Evolutionary conservation across 2,888 invertebrate genomes (phyloP), one percentile per base, ranked within the genome.

Genomic region (Petrolisthes manimaculis): DNA sequence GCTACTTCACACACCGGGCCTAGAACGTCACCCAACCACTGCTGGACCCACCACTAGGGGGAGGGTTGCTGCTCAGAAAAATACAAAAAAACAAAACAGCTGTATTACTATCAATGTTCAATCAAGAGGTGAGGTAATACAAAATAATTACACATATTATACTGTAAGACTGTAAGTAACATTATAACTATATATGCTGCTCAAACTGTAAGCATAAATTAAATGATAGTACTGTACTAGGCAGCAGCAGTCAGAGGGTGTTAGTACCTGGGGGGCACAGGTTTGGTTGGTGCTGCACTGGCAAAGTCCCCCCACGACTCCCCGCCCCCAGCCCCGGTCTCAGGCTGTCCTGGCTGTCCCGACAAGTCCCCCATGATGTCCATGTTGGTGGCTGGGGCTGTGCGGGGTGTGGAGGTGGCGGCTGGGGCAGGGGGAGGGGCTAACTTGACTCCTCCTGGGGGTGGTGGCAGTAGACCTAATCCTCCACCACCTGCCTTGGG

Each of bases 371-470:
- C 85, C 56, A 90, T 56, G 67, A 91, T 75, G 37, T 91, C 90
- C n/a, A 89, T 37, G 79, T 79, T 90, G n/a, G 82, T 71, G 61
- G 84, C 61, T 37, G 74, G 56, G 5, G 56, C 84, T 56, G 77
- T 78, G 14, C 92, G 90, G 24, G 91, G 91, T 8, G 91, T 93
- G 56, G 93, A 93, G 83, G 93, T 93, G 12, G 96, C 95, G 2
- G 96, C 89, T 54, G 88, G 53, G 24, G 85, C 84, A 37, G 92
- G 96, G 82, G 97, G 96, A 89, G 96, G 96, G 21, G 96, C 95
- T 90, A 96, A 94, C 93, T 95, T 96, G 1, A 96, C 95, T 3
- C 95, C 94, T 0, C 97, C 96, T 12, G 98, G 97, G 6, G 98
- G 98, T 69, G 98, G 98, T 84, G 97, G 95, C 88, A 96, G 94